These are phyloP conservation scores for Orthosia gothica DNA, from an alignment of 2,888 invertebrate genomes.

Conservation along the genomic window DNA sequence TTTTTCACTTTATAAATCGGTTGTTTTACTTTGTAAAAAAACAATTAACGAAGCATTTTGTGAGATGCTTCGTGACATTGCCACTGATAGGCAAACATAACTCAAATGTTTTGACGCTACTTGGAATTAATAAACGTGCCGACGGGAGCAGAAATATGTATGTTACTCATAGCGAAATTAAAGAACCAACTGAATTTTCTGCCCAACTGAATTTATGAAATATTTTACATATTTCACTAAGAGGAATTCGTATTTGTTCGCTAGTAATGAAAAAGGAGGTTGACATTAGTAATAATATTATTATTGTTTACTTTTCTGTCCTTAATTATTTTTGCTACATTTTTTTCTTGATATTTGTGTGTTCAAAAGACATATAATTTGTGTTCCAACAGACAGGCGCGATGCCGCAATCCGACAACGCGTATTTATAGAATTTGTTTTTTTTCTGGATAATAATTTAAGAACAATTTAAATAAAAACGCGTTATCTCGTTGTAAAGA, in stretches of 20 bases:
- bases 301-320: background rate
- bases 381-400: too few species aligned
- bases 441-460: too few species aligned
- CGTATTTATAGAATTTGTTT: too few species aligned
- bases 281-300: background rate
- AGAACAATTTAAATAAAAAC: too few species aligned
- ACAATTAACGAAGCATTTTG: background rate
- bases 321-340: too few species aligned
- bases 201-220: constrained; percentile 18
- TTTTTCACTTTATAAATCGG: background rate
- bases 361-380: too few species aligned
- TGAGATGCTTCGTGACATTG: background rate
- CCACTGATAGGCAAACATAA: background rate
- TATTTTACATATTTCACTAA: constrained; percentile 15
- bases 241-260: background rate
- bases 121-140: constrained; percentile 18
- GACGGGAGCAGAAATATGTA: background rate
- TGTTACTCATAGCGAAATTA: constrained; percentile 12
- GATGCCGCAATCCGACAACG: too few species aligned
- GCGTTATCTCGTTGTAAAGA: too few species aligned
- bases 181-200: constrained; percentile 20
- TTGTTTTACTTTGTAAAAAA: background rate
- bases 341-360: too few species aligned
- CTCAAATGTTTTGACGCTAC: background rate
- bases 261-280: background rate